Percentiles rank a stretch among this genome's conserved stretches.
Evolutionary conservation across 2,888 invertebrate genomes (phyloP).

Genomic region (Yponomeuta cagnagella): DNA sequence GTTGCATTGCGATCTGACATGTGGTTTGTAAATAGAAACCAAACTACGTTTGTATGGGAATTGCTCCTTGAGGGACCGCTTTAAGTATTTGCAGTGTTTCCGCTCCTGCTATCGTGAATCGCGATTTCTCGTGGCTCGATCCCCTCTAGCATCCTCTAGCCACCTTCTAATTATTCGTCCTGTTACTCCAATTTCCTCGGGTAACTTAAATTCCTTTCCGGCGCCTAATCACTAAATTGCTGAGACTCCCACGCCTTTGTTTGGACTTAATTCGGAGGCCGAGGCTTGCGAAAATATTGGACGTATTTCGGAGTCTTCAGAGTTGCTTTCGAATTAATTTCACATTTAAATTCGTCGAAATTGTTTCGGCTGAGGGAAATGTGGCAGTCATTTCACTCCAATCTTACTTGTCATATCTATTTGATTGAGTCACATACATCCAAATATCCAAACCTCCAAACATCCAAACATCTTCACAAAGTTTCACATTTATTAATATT

Average conservation of each 20-base stretch:
- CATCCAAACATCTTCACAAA: too few species aligned
- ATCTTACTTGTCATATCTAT: too few species aligned
- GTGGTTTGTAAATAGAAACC: too few species aligned
- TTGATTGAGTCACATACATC: too few species aligned
- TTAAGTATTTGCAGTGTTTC: neutral
- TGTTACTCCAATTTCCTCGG: neutral
- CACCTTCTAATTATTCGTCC: neutral
- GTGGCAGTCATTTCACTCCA: too few species aligned
- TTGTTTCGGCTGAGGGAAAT: neutral
- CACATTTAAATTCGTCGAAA: neutral
- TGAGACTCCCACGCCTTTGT: neutral
- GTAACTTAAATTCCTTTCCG: neutral
- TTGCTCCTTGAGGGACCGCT: too few species aligned
- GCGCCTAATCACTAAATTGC: neutral
- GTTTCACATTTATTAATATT: too few species aligned
- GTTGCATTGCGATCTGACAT: too few species aligned
- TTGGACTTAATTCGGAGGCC: neutral
- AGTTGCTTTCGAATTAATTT: neutral
- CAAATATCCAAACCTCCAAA: too few species aligned
- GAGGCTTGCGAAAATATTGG: neutral
- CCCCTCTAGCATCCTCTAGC: neutral
- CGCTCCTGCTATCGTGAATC: neutral
- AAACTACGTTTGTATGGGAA: too few species aligned
- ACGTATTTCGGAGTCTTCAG: neutral
- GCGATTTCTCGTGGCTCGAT: too few species aligned